Percentiles rank a stretch among this genome's conserved stretches.
Evolutionary conservation across 2,888 invertebrate species (phyloP).

Genomic region (Ophion costatus): DNA sequence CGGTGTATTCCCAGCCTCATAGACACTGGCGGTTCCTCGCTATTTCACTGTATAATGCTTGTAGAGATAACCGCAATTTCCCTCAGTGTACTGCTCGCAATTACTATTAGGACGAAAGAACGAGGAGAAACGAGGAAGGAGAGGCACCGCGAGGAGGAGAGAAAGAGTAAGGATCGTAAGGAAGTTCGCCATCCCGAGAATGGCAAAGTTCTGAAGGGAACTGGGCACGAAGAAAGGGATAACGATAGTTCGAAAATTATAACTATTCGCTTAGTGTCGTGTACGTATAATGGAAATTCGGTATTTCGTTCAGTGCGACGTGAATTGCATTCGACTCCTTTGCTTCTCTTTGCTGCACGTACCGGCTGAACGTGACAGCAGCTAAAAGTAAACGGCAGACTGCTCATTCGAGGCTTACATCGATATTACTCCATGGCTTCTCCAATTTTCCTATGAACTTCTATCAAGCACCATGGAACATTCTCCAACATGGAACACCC

Average conservation of each 20-base stretch:
- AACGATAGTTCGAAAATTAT: constrained; percentile 57
- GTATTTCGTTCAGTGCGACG: constrained; percentile 42
- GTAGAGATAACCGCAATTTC: constrained; percentile 14
- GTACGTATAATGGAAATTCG: constrained; percentile 29
- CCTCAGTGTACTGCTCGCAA: constrained; percentile 3
- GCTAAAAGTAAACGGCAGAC: constrained; percentile 53
- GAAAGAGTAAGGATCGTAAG: constrained; percentile 19
- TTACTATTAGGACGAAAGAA: not conserved
- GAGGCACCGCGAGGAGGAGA: not conserved
- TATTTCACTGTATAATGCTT: constrained; percentile 22
- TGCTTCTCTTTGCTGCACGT: constrained; percentile 40
- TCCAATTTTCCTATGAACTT: not conserved
- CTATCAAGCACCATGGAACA: not conserved
- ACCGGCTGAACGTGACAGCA: constrained; percentile 56
- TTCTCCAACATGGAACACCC: too few relatives aligned
- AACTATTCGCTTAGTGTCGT: constrained; percentile 50
- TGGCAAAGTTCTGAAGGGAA: constrained; percentile 31
- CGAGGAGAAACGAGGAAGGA: constrained; percentile 12
- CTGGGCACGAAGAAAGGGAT: constrained; percentile 29
- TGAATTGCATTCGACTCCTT: constrained; percentile 6
- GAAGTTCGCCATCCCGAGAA: constrained; percentile 56
- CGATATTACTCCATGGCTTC: constrained; percentile 31
- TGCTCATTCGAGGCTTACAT: constrained; percentile 47
- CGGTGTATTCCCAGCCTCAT: constrained; percentile 34
- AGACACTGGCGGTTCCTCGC: constrained; percentile 9